phyloP scores from a whole-genome alignment of 2,888 invertebrate species.

The Dexiosoma caninum region DNA sequence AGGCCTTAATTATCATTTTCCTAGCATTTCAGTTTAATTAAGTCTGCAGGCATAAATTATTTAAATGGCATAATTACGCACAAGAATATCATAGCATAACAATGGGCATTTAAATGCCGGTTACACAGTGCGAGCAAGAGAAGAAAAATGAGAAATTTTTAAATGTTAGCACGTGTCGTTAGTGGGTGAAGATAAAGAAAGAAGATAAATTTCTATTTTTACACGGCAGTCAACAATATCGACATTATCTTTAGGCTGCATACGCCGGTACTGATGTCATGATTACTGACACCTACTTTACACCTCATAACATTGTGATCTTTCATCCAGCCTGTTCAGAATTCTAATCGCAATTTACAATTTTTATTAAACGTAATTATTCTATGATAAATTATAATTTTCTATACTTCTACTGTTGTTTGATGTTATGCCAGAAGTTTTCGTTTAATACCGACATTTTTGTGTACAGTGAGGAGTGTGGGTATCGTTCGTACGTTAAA shows the following conservation, averaged over 20 bases:
- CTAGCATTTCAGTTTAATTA: conserved; percentile 12
- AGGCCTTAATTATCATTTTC: conserved; percentile 33
- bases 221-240: too few relatives aligned
- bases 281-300: conserved; percentile 64
- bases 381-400: not conserved
- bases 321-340: conserved; percentile 3
- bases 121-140: not conserved
- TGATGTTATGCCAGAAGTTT: not conserved
- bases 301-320: conserved; percentile 66
- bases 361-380: not conserved
- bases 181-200: too few relatives aligned
- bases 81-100: not conserved
- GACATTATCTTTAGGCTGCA: not conserved
- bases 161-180: conserved; percentile 53
- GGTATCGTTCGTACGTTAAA: not conserved
- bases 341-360: not conserved
- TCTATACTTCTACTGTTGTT: not conserved
- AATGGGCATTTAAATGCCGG: not conserved
- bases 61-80: conserved; percentile 46
- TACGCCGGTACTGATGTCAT: conserved; percentile 15
- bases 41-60: conserved; percentile 29
- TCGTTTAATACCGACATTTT: not conserved
- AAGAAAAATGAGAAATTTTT: too few relatives aligned
- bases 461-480: not conserved
- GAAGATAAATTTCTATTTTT: too few relatives aligned